A percentile compares a stretch with the other conserved stretches of the same genome.
phyloP scores from a whole-genome alignment of 2,888 invertebrate species.

The Cheilosia scutellata region DNA sequence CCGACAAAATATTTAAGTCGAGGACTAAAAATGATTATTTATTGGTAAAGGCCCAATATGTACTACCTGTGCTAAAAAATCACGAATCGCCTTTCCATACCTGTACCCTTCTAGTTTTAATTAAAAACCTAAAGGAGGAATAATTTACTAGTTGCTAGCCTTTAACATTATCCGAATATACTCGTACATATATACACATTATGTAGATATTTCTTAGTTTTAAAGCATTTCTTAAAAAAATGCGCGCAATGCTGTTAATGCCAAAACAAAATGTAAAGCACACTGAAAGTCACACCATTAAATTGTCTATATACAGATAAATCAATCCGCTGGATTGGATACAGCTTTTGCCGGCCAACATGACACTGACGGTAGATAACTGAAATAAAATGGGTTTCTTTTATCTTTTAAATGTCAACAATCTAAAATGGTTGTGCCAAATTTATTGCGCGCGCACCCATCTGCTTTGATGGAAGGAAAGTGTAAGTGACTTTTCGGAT shows the following conservation, averaged over 20 bases:
- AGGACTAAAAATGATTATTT: too few relatives aligned
- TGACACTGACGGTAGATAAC: not conserved
- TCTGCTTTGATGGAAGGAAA: not conserved
- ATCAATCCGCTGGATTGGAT: slow-evolving; percentile 1
- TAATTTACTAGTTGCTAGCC: too few relatives aligned
- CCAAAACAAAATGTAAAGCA: slow-evolving; percentile 24
- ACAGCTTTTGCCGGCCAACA: not conserved
- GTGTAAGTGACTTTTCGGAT: not conserved
- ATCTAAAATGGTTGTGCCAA: slow-evolving; percentile 2
- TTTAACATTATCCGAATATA: too few relatives aligned
- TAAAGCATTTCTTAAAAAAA: not conserved
- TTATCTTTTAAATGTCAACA: slow-evolving; percentile 20
- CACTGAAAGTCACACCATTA: slow-evolving; percentile 17
- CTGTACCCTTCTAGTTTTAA: too few relatives aligned
- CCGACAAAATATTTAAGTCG: too few relatives aligned
- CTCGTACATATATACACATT: too few relatives aligned
- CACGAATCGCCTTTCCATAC: too few relatives aligned
- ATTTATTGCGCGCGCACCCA: not conserved
- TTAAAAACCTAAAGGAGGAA: too few relatives aligned
- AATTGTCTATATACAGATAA: slow-evolving; percentile 1
- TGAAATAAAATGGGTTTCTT: slow-evolving; percentile 1
- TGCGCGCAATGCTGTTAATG: slow-evolving; percentile 2
- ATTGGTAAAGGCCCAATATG: too few relatives aligned
- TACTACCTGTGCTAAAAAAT: too few relatives aligned
- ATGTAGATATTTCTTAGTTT: too few relatives aligned